Evolutionary conservation across 1,140 invertebrate species (phyloP), one percentile per base, ranked within the genome.

Genomic region (Neoseiulus cucumeris): DNA sequence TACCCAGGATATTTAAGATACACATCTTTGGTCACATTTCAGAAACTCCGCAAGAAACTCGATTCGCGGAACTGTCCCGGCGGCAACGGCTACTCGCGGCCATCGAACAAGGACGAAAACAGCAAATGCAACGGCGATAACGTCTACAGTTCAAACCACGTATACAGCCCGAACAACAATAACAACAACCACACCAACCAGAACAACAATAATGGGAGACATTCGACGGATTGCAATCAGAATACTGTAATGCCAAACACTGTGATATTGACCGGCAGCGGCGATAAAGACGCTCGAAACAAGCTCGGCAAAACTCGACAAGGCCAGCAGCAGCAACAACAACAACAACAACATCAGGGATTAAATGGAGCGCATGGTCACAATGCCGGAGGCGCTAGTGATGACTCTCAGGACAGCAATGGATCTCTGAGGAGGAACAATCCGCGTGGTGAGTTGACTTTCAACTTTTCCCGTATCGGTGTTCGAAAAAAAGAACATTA

Each of bases 11-110:
- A n/a, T n/a, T n/a, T n/a, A n/a, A n/a, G n/a, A n/a, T n/a, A n/a
- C n/a, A n/a, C n/a, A n/a, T 20, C 14, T 28, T 17, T 7, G 18
- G 17, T 59, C 22, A 9, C 22, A 4, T 1, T 59, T 12, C 22
- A 59, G 51, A 59, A 59, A 25, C 51, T 59, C 22, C 51, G 51
- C 25, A 59, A 59, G 22, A 59, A 59, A 33, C 51, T 59, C 51
- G 51, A 59, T 17, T 25, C 14, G 14, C 51, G 51, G 9, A 39
- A 39, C 33, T 4, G 33, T 39, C 33, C 33, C 33, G 33, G 33
- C 9, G 33, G 33, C 4, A 39, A 39, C 33, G 33, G 33, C 33
- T 39, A 39, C 33, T 39, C 33, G 33, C 33, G 33, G 33, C 33
- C 33, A 9, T 39, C 33, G 4, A 59, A 25, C 22, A 25, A 59